Conservation (phyloP, 2,113 vertebrate species). For the Uria lomvia region DNA sequence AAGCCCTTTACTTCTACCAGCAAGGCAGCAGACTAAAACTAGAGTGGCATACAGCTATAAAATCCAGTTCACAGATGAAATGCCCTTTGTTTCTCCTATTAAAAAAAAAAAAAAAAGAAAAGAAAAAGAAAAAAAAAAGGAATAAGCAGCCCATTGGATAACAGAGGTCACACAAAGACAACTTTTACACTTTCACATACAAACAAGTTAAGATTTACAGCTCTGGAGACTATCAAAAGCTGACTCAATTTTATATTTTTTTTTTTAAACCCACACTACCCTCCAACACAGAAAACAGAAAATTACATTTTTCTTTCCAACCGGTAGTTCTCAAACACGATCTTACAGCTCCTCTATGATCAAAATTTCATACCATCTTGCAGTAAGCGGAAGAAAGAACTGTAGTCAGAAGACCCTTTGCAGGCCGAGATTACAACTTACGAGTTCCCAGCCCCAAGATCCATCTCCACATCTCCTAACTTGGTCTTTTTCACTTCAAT, state of each 20-base stretch:
- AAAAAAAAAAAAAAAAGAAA: background rate
- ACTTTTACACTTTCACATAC: too few species aligned
- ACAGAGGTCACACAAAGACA: background rate
- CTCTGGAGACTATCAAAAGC: background rate
- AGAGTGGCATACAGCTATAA: background rate
- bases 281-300: background rate
- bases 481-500: background rate
- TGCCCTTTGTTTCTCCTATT: background rate
- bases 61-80: background rate
- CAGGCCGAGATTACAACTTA: background rate
- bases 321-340: background rate
- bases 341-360: background rate
- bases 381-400: background rate
- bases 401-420: background rate
- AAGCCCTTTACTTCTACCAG: background rate
- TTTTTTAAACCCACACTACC: background rate
- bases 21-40: background rate
- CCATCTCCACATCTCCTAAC: background rate
- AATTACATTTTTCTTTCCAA: background rate
- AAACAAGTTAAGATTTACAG: background rate
- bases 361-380: background rate
- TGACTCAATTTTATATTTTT: background rate
- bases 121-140: too few species aligned
- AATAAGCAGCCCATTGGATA: background rate
- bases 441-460: background rate